Evolutionary conservation across 1,140 invertebrate genomes (phyloP), one percentile per base, ranked within the genome.

Genomic region (Agraylea sexmaculata): DNA sequence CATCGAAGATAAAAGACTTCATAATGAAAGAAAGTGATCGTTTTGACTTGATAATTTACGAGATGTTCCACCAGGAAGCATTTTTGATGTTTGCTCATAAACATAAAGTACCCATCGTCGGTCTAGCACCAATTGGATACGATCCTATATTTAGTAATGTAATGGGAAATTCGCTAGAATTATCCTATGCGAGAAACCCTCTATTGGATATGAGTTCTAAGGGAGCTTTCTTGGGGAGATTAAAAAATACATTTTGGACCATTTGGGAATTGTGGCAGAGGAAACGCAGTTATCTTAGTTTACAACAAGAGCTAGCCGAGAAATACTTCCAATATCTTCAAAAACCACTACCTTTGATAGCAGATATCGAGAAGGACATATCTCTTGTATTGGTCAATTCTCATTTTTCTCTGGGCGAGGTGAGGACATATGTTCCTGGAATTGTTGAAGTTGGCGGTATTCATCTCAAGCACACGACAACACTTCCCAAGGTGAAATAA

Each of bases 361-460:
- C 57, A 29, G 50, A 57, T 2, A 48, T 64, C 36, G 50, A 53
- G 3, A 46, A 40, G 12, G 56, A 53, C 30, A 52, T 55, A 0
- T 53, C 59, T 0, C 29, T 71, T 21, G 52, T 74, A 12, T 48
- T 77, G 8, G 51, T 70, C 0, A 76, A 76, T 46, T 66, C 58
- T 11, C 70, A 77, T 46, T 66, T 64, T 38, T 63, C 59, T 0
- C 35, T 73, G 0, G 61, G 64, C 27, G 60, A 58, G 15, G 52
- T 65, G 0, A 54, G 59, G 12, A 63, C 70, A 0, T 53, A 61
- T 21, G 37, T 68, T 0, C 70, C 70, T 4, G 68, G 65, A 43
- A 55, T 74, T 20, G 54, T 76, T 18, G 70, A 75, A 46, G 53
- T 75, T 12, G 73, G 71, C 0, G 74, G 73, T 4, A 54, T 75